Evolutionary conservation across 2,888 invertebrate species (phyloP).

Genomic region (Volucella inflata): DNA sequence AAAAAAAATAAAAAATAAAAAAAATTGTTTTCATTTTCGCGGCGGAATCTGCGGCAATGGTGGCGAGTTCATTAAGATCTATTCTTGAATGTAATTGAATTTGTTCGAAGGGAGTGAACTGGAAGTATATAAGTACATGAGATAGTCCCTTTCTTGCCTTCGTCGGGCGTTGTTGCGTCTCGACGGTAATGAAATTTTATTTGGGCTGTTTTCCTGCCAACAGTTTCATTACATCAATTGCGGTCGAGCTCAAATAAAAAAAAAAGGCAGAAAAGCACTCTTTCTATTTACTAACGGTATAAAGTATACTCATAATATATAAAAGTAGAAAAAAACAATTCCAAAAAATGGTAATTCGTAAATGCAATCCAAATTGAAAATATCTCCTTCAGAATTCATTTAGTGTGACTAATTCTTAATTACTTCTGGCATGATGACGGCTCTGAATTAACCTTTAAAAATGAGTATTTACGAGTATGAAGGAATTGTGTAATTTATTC

Average conservation of each 20-base stretch:
- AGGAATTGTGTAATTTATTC: too few species aligned
- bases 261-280: conserved; percentile 37
- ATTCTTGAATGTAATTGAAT: conserved; percentile 75
- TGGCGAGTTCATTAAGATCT: conserved; percentile 75
- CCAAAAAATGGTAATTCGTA: conserved; percentile 21
- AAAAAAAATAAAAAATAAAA: conserved; percentile 4
- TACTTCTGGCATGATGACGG: not conserved
- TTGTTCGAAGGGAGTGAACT: conserved; percentile 75
- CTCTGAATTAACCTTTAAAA: too few species aligned
- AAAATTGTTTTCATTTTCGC: conserved; percentile 70
- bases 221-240: conserved; percentile 72
- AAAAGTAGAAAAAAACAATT: conserved; percentile 24
- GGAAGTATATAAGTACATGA: conserved; percentile 65
- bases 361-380: conserved; percentile 37
- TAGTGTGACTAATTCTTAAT: conserved; percentile 12
- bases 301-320: conserved; percentile 33
- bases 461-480: too few species aligned
- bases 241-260: conserved; percentile 50
- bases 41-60: conserved; percentile 61
- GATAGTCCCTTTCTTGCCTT: conserved; percentile 62
- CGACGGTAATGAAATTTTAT: conserved; percentile 73
- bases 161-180: conserved; percentile 71
- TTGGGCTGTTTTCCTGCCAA: conserved; percentile 73
- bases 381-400: conserved; percentile 8
- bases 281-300: conserved; percentile 43